Percentiles rank a stretch among this genome's conserved stretches.
Evolutionary conservation across 2,797 vertebrate species (phyloP).

Genomic region (Lycodopsis pacificus): DNA sequence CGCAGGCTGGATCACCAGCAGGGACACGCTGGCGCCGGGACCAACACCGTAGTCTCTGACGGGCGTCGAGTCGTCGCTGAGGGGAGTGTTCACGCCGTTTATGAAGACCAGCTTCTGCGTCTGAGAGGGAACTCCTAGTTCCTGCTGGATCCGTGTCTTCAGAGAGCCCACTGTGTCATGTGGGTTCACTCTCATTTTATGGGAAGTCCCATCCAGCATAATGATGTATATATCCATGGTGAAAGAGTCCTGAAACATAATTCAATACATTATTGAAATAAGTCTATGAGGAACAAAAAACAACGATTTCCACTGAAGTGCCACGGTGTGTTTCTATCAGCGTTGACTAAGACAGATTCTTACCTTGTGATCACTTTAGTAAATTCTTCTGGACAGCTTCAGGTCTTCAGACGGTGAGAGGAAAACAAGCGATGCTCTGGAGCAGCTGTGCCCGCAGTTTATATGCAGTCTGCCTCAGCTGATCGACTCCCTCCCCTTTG

Average conservation of each 20-base stretch:
- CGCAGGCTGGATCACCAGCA: conserved; percentile 63
- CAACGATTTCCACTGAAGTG: not conserved
- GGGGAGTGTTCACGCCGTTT: conserved; percentile 51
- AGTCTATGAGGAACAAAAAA: not conserved
- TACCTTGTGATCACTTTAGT: conserved; percentile 19
- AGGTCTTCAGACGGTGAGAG: not conserved
- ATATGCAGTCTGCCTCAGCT: conserved; percentile 34
- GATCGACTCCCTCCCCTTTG: accelerated
- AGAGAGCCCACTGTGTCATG: conserved; percentile 63
- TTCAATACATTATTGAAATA: accelerated
- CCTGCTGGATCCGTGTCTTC: conserved; percentile 39
- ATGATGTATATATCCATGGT: conserved; percentile 72
- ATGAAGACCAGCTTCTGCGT: conserved; percentile 49
- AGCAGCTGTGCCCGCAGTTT: not conserved
- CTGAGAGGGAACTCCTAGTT: accelerated
- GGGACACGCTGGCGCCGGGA: conserved; percentile 54
- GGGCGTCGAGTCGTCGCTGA: conserved; percentile 46
- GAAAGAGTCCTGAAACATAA: conserved; percentile 2
- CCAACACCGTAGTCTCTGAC: conserved; percentile 62
- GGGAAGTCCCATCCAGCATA: conserved; percentile 47
- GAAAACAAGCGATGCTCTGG: not conserved
- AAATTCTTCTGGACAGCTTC: not conserved
- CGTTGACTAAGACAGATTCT: not conserved
- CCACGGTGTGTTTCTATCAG: not conserved
- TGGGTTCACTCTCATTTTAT: not conserved